These are phyloP conservation scores for Ostrea edulis DNA, from an alignment of 1,140 invertebrate genomes.

Conservation along the genomic window DNA sequence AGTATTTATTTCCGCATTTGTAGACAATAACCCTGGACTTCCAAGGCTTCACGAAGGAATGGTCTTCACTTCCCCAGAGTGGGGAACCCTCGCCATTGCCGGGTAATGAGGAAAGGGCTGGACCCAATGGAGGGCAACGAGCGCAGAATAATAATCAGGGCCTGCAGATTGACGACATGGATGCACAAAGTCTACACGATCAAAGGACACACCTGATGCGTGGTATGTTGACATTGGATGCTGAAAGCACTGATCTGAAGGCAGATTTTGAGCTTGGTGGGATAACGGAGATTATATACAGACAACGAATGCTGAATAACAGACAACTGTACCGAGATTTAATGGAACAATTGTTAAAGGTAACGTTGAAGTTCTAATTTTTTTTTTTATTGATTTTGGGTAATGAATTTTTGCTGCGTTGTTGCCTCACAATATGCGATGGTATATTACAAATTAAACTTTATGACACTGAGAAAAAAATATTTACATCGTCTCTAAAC, in stretches of 20 bases:
- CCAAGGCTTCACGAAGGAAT: constrained; percentile 26
- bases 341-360: background rate
- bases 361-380: background rate
- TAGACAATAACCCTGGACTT: background rate
- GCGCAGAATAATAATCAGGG: background rate
- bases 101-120: background rate
- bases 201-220: background rate
- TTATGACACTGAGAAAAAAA: no score
- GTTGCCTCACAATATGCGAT: no score
- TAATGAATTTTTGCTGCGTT: no score
- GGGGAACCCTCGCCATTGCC: no score
- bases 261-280: background rate
- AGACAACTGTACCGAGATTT: background rate
- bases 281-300: background rate
- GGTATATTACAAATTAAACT: no score
- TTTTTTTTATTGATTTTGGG: background rate
- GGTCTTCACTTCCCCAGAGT: background rate
- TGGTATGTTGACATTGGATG: background rate
- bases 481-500: no score
- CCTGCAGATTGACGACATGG: background rate
- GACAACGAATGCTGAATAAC: background rate
- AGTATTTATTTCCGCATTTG: background rate
- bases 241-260: background rate
- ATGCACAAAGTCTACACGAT: background rate
- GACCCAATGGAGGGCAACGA: background rate